A percentile compares a stretch with the other conserved stretches of the same genome.
Conservation (phyloP, 2,888 invertebrate species). For the Aleiodes leptofemur region DNA sequence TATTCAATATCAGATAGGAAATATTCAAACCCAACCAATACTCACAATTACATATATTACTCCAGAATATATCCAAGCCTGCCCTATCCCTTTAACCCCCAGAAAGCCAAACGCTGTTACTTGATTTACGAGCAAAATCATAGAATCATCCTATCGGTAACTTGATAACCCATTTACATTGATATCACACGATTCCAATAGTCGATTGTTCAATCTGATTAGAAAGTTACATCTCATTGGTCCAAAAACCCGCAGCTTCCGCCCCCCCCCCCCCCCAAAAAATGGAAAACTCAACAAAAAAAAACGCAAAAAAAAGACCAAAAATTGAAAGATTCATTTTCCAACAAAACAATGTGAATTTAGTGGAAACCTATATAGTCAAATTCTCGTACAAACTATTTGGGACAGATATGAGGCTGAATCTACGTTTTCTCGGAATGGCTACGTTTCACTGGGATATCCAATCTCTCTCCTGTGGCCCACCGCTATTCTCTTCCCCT, state of each 20-base stretch:
- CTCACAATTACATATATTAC: slow-evolving; percentile 23
- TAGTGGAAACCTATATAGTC: slow-evolving; percentile 18
- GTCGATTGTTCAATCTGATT: slow-evolving; percentile 47
- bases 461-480: slow-evolving; percentile 33
- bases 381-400: slow-evolving; percentile 51
- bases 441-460: slow-evolving; percentile 33
- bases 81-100: slow-evolving; percentile 30
- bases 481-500: neutral
- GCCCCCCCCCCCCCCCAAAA: too few species aligned
- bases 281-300: too few species aligned
- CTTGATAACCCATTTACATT: slow-evolving; percentile 38
- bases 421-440: slow-evolving; percentile 27
- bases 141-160: slow-evolving; percentile 38
- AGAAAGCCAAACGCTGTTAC: slow-evolving; percentile 35
- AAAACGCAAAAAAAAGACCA: neutral
- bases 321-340: slow-evolving; percentile 9
- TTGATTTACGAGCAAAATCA: slow-evolving; percentile 53
- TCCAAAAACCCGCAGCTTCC: neutral
- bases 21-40: slow-evolving; percentile 38
- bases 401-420: slow-evolving; percentile 51
- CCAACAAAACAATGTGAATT: slow-evolving; percentile 23
- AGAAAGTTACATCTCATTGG: slow-evolving; percentile 18
- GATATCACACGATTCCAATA: slow-evolving; percentile 40
- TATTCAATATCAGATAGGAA: slow-evolving; percentile 37
- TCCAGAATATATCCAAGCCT: slow-evolving; percentile 22